These are phyloP conservation scores for Sesia apiformis DNA, from an alignment of 2,888 invertebrate species.

Conservation along the genomic window DNA sequence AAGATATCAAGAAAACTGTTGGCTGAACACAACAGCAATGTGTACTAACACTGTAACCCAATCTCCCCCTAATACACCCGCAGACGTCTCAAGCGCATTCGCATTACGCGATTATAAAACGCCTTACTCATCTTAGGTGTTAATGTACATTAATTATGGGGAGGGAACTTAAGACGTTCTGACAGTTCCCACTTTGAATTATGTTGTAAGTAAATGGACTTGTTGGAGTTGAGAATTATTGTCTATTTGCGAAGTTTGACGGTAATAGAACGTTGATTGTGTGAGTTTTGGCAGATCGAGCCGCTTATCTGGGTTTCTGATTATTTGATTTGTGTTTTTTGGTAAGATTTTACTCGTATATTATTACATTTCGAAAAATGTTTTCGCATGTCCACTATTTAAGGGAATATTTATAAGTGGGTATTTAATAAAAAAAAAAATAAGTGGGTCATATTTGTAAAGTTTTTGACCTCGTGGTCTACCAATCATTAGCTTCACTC, in stretches of 20 bases:
- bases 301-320: no score
- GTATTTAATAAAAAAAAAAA: no score
- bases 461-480: no score
- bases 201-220: slow-evolving; percentile 34
- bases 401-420: no score
- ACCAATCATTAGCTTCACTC: no score
- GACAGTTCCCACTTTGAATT: slow-evolving; percentile 46
- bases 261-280: neutral
- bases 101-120: slow-evolving; percentile 47
- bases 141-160: slow-evolving; percentile 60
- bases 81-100: slow-evolving; percentile 31
- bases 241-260: slow-evolving; percentile 2
- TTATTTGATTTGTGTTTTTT: no score
- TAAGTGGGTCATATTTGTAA: no score
- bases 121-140: slow-evolving; percentile 47
- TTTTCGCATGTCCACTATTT: no score
- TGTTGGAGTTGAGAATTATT: slow-evolving; percentile 19
- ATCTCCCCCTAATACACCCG: slow-evolving; percentile 36
- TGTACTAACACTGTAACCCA: slow-evolving; percentile 29
- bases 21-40: slow-evolving; percentile 14
- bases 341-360: no score
- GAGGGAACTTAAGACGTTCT: slow-evolving; percentile 36
- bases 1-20: slow-evolving; percentile 1
- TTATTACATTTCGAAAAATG: no score
- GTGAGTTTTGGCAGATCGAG: neutral